These are phyloP conservation scores for Gandaritis pyraliata DNA, from an alignment of 2,888 invertebrate genomes.

Conservation along the genomic window DNA sequence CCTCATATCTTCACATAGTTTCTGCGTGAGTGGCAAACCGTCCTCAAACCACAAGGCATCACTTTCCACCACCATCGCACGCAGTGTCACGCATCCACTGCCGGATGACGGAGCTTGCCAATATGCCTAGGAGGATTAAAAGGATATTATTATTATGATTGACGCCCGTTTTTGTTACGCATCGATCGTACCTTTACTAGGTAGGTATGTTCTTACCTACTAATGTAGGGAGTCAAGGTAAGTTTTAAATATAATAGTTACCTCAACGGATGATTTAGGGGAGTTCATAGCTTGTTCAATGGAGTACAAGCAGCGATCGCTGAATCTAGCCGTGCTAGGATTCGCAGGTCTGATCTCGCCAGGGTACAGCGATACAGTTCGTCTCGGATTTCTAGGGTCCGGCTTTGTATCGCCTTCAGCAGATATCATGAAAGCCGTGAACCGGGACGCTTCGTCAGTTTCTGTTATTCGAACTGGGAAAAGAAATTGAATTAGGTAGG, in stretches of 20 bases:
- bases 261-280: conserved; percentile 66
- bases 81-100: conserved; percentile 71
- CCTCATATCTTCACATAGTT: conserved; percentile 70
- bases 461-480: conserved; percentile 61
- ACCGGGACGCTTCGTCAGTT: conserved; percentile 66
- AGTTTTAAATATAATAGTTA: conserved; percentile 35
- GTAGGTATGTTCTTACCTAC: too few relatives aligned
- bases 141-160: not conserved
- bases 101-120: conserved; percentile 76
- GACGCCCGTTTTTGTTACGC: too few relatives aligned
- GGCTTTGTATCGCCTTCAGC: conserved; percentile 69
- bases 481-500: not conserved
- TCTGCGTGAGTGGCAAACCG: conserved; percentile 64
- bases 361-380: conserved; percentile 57
- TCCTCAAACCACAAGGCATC: conserved; percentile 74
- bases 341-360: conserved; percentile 66
- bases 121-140: conserved; percentile 58
- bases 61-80: conserved; percentile 74
- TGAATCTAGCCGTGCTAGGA: conserved; percentile 61
- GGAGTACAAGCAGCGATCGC: conserved; percentile 70
- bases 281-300: conserved; percentile 67
- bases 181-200: too few relatives aligned
- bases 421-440: conserved; percentile 74
- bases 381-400: conserved; percentile 68
- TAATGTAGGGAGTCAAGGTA: too few relatives aligned